Evolutionary conservation across 92 coral and sea anemone genomes (phyloP).

Genomic region (Epizoanthus fatuus): DNA sequence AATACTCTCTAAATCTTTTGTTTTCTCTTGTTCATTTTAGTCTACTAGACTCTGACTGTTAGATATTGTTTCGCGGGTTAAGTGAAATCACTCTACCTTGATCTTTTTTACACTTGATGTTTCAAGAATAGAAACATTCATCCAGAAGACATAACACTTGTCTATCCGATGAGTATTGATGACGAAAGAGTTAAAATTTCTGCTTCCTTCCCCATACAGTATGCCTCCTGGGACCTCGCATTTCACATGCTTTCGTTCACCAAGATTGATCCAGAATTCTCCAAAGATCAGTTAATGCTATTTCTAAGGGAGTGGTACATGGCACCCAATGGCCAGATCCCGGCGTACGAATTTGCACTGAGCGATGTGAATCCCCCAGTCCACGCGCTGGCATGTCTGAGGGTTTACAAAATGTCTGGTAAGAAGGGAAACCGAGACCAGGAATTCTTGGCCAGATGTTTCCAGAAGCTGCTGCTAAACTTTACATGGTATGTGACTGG

Average conservation of each 20-base stretch:
- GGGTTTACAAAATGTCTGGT: slow-evolving; percentile 97
- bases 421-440: slow-evolving; percentile 89
- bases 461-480: slow-evolving; percentile 94
- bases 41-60: no score
- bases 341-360: slow-evolving; percentile 97
- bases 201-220: slow-evolving; percentile 52
- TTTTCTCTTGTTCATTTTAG: no score
- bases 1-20: no score
- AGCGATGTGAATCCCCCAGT: slow-evolving; percentile 99
- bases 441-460: slow-evolving; percentile 88
- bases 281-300: slow-evolving; percentile 88
- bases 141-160: not conserved
- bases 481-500: slow-evolving; percentile 86
- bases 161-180: not conserved
- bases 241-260: slow-evolving; percentile 97
- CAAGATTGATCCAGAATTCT: slow-evolving; percentile 96
- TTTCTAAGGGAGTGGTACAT: slow-evolving; percentile 97
- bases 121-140: not conserved
- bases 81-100: no score
- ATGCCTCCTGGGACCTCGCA: slow-evolving; percentile 98
- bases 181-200: no score
- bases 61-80: no score
- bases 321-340: slow-evolving; percentile 99
- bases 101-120: no score
- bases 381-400: slow-evolving; percentile 90